Base-by-base conservation (phyloP, 2,113 vertebrate species). In the Talpa occidentalis region DNA sequence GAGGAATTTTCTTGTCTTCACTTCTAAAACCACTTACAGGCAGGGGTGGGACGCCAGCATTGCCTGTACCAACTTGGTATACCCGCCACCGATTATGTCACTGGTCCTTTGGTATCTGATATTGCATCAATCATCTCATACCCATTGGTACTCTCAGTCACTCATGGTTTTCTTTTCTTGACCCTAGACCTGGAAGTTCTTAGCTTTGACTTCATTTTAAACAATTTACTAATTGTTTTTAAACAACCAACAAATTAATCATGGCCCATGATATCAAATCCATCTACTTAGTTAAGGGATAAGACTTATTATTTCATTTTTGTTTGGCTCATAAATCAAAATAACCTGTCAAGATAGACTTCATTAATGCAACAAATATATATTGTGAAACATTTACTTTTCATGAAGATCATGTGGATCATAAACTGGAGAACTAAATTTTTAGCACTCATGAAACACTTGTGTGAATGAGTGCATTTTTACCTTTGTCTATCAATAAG, bases 241-340 rank as follows among this genome's bases (percentile, higher is more conserved):
- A 73, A 64, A 44, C 30, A 56, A 56, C 86, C 66, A 40, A 67
- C 16, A 67, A 77, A 37, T 88, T 88, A 79, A 30, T 5, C 28
- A 72, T 28, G 9, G 3, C 44, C 9, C 4, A 60, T 80, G 24
- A 90, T 80, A 84, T 70, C 24, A 91, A 60, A 11, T 92, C 30
- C 26, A 37, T 52, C 32, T 83, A 30, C 67, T 42, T 88, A 49
- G 9, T 47, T 83, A 94, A 89, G 6, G 42, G 7, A 40, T 11
- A 69, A 24, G 70, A 26, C 44, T 64, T 80, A 91, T 76, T 35
- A 52, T 10, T 88, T 91, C 4, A 90, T 52, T 77, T 94, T 92
- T 72, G 6, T 81, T 64, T 89, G 67, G 47, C 21, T 40, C 1
- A 21, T 74, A 69, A 56, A 11, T n/a, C 30, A 88, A 90, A 96